Evolutionary conservation across 2,113 vertebrate species (phyloP), one percentile per base, ranked within the genome.

Genomic region (Mesitornis unicolor): DNA sequence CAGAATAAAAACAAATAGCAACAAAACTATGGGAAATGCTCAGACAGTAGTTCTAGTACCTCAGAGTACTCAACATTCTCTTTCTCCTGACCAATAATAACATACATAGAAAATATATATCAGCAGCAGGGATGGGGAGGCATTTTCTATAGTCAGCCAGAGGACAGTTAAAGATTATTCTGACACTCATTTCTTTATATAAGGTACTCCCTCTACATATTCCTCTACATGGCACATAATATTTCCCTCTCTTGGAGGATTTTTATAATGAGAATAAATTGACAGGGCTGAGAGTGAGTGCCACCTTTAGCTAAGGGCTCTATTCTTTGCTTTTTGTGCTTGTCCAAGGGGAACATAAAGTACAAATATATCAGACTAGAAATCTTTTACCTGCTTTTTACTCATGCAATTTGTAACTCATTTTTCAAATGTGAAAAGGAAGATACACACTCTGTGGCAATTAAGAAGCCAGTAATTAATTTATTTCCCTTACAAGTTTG

Each of bases 1-100:
- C 93, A 94, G 74, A 96, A 97, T 96, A 93, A 97, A 97, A 96
- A 95, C 92, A 96, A 96, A 94, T 95, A 93, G 47, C 84, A 91
- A 92, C 91, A 89, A 92, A 93, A 95, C 92, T 92, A 65, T 80
- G 87, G 95, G 90, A 96, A 96, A 95, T 84, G 90, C 57, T 75
- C 83, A 95, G 80, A 79, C 80, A 81, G 69, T 83, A 90, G 95
- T 96, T 96, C 71, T 83, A 53, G 79, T 86, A 94, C 89, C 84
- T 93, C 31, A 16, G 65, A 95, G 88, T 90, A 90, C 91, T 92
- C 80, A 57, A 57, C 33, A 73, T 88, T 90, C 69, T 60, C 60
- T 92, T 94, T 94, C 61, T 92, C 54, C 84, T 90, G 77, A 64
- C 81, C 14, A 22, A 91, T 89, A 90, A 93, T 84, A 94, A 64